Conservation (phyloP, 1,140 invertebrate species). For the Acromyrmex charruanus region DNA sequence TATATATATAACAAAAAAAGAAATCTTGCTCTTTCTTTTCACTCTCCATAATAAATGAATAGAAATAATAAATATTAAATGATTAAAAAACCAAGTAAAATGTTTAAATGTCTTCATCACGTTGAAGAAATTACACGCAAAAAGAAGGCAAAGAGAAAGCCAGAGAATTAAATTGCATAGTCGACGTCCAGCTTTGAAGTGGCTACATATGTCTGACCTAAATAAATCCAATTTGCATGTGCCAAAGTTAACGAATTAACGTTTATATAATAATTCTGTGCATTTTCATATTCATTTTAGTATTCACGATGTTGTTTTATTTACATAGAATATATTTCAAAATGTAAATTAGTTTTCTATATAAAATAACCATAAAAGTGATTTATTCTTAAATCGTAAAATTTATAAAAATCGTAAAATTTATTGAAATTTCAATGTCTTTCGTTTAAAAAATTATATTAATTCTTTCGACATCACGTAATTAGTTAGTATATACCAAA, state of each 20-base stretch:
- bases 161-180: constrained; percentile 33
- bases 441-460: not conserved
- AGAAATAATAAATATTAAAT: constrained; percentile 7
- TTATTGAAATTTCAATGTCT: constrained; percentile 4
- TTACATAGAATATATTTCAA: constrained; percentile 8
- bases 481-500: not conserved
- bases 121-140: not conserved
- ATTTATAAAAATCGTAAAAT: not conserved
- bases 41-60: not conserved
- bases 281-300: constrained; percentile 36
- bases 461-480: not conserved
- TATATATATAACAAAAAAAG: not conserved
- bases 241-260: constrained; percentile 31
- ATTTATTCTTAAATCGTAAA: not conserved
- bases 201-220: not conserved
- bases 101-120: not conserved
- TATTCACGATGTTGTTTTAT: constrained; percentile 28
- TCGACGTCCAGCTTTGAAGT: constrained; percentile 27
- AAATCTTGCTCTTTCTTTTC: not conserved
- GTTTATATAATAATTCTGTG: constrained; percentile 28
- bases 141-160: not conserved
- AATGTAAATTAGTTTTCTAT: constrained; percentile 26
- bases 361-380: not conserved
- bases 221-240: constrained; percentile 44
- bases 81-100: not conserved